A percentile compares a stretch with the other conserved stretches of the same genome.
phyloP scores from a whole-genome alignment of 2,113 vertebrate species.

The Eulemur rufifrons region DNA sequence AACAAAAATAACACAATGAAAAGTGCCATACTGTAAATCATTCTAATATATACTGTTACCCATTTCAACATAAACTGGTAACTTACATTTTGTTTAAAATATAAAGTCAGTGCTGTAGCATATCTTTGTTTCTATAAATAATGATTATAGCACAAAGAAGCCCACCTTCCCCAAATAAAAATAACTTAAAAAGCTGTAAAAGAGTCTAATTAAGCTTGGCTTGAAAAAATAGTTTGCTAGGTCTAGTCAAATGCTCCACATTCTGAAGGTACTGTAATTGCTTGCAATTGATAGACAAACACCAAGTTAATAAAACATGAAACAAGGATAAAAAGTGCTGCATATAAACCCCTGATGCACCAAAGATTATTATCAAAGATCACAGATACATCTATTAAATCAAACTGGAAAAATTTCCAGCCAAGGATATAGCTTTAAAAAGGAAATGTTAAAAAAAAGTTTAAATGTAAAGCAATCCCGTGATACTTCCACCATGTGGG shows the following conservation, averaged over 20 bases:
- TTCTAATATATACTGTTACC: constrained; percentile 82
- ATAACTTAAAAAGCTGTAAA: constrained; percentile 81
- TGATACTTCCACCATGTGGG: constrained; percentile 80
- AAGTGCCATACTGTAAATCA: constrained; percentile 87
- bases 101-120: constrained; percentile 85
- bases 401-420: constrained; percentile 84
- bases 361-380: constrained; percentile 86
- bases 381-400: constrained; percentile 84
- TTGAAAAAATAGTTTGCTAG: constrained; percentile 82
- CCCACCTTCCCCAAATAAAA: constrained; percentile 81
- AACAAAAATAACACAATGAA: constrained; percentile 78
- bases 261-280: constrained; percentile 76
- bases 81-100: constrained; percentile 83
- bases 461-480: constrained; percentile 82
- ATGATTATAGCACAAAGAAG: constrained; percentile 83
- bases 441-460: constrained; percentile 79
- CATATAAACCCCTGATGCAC: constrained; percentile 90
- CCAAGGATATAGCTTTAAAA: constrained; percentile 80
- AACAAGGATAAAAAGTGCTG: constrained; percentile 89
- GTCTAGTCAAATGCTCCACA: constrained; percentile 78
- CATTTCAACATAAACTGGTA: constrained; percentile 82
- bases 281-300: constrained; percentile 78
- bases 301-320: constrained; percentile 84
- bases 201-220: constrained; percentile 84
- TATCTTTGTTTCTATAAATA: constrained; percentile 87